Percentiles rank a stretch among this genome's conserved stretches.
These are phyloP conservation scores for Callionymus lyra DNA, from an alignment of 2,113 vertebrate species.

Conservation along the genomic window DNA sequence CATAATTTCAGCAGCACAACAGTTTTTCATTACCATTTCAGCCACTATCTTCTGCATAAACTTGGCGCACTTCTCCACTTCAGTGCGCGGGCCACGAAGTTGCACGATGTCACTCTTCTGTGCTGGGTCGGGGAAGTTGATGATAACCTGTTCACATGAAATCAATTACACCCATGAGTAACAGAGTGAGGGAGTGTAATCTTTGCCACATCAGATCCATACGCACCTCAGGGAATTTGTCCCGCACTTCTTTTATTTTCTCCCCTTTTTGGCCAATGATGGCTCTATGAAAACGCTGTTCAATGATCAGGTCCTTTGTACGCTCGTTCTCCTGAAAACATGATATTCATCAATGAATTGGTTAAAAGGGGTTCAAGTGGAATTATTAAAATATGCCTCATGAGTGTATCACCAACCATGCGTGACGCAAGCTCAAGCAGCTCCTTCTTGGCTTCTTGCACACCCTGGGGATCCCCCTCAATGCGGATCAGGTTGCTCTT, in stretches of 20 bases:
- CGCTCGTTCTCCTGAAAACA: constrained; percentile 88
- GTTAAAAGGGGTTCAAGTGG: background rate
- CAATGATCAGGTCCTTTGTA: constrained; percentile 97
- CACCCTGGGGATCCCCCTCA: constrained; percentile 94
- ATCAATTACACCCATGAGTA: background rate
- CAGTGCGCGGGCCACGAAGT: constrained; percentile 88
- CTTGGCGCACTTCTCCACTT: constrained; percentile 96
- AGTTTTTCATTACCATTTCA: constrained; percentile 75
- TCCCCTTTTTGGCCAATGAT: constrained; percentile 98
- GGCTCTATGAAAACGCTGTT: constrained; percentile 95
- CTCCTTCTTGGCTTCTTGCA: constrained; percentile 96
- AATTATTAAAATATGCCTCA: too few species aligned
- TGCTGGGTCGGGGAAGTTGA: constrained; percentile 95
- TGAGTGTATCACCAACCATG: constrained; percentile 71
- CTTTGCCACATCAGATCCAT: background rate
- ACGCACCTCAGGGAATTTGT: constrained; percentile 92
- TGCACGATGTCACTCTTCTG: constrained; percentile 96
- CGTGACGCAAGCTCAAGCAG: constrained; percentile 94
- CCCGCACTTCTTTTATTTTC: constrained; percentile 91
- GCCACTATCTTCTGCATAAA: constrained; percentile 97
- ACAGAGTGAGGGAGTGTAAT: background rate
- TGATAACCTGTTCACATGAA: constrained; percentile 77
- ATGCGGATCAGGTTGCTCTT: constrained; percentile 96
- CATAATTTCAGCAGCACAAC: background rate
- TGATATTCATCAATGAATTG: background rate